phyloP scores from a whole-genome alignment of 2,113 vertebrate species.

The Heloderma charlesbogerti region DNA sequence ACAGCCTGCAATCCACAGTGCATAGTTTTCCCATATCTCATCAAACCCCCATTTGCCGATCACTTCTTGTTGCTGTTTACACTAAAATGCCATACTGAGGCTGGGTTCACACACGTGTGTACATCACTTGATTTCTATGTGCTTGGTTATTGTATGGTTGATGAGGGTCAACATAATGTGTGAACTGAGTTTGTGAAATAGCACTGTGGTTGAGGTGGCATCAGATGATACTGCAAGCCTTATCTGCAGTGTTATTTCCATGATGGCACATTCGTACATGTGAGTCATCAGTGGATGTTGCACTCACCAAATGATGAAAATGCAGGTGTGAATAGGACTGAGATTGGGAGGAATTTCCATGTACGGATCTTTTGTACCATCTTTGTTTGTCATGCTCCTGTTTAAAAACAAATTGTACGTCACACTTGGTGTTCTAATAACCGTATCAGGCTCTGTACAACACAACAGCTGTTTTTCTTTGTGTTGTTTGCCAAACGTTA shows the following conservation, averaged over 20 bases:
- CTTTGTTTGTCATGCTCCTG: background rate
- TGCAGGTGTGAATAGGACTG: background rate
- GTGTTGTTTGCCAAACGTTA: background rate
- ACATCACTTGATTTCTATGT: background rate
- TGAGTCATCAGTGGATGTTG: background rate
- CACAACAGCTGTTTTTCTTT: background rate
- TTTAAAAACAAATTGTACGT: background rate
- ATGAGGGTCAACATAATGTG: background rate
- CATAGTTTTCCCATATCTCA: background rate
- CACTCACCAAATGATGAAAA: background rate
- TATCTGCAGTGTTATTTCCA: background rate
- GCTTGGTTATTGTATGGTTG: background rate
- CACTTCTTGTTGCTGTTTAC: background rate
- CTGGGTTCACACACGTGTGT: background rate
- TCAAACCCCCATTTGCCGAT: background rate
- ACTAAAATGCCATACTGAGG: background rate
- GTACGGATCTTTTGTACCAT: background rate
- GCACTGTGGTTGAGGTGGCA: background rate
- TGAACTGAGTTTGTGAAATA: background rate
- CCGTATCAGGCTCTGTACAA: background rate
- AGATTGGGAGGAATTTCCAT: background rate
- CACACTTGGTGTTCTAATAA: background rate
- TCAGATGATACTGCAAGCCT: background rate
- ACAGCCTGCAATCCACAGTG: background rate
- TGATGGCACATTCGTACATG: background rate